These are phyloP conservation scores for Myoxocephalus aenaeus DNA, from an alignment of 2,797 vertebrate genomes.

Conservation along the genomic window DNA sequence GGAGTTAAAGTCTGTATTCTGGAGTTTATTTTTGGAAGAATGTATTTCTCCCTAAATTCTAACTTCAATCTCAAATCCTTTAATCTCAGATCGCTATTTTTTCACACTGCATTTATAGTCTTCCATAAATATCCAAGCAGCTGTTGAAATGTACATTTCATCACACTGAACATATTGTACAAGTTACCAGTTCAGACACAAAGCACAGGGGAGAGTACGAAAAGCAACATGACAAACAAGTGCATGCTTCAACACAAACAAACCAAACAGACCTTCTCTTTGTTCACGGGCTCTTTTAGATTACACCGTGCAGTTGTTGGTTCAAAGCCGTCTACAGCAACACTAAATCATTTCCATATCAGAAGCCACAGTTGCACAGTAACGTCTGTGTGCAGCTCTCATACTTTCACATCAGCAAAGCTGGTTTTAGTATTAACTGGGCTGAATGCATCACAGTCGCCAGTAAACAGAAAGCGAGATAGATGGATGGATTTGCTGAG, in stretches of 20 bases:
- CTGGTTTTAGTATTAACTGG: conserved; percentile 45
- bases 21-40: neutral
- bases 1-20: neutral
- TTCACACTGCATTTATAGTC: neutral
- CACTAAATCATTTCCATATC: neutral
- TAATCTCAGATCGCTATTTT: neutral
- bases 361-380: conserved; percentile 7
- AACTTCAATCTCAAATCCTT: neutral
- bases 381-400: conserved; percentile 44
- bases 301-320: neutral
- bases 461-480: conserved; percentile 36
- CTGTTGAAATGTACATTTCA: conserved; percentile 15
- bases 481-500: conserved; percentile 31
- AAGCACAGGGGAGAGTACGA: neutral
- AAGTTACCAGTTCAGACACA: conserved; percentile 26
- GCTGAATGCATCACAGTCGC: conserved; percentile 19
- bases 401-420: conserved; percentile 14
- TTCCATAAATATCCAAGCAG: neutral
- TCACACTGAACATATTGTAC: conserved; percentile 19
- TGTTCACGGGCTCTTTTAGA: neutral
- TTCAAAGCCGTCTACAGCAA: neutral
- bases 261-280: conserved; percentile 4
- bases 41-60: neutral
- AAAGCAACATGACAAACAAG: conserved; percentile 6
- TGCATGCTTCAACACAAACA: conserved; percentile 43